Base-by-base conservation (phyloP, 2,113 vertebrate genomes). In the Gasterosteus aculeatus region DNA sequence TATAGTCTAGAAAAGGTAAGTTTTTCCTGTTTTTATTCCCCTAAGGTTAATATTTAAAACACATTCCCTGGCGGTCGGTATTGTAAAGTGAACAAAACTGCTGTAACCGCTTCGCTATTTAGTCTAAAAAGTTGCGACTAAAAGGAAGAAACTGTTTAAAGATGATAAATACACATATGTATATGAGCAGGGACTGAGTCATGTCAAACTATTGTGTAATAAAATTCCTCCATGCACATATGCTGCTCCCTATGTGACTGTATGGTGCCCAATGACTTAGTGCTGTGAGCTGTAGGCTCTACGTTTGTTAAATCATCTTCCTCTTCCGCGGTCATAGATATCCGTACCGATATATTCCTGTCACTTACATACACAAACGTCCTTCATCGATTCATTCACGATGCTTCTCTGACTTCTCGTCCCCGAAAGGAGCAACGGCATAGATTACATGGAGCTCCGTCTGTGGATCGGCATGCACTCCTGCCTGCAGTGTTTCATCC, bases 371-470 rank as follows among this genome's bases (percentile, higher is more conserved):
- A 15, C 51, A 33, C 46, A 7, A 38, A 49, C 14, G 26, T 2
- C 18, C 18, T 62, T 65, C 16, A 33, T 41, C n/a, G 7, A 5
- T 53, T 11, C 22, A 22, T 65, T 53, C 63, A 66, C 31, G n/a
- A 38, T 22, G 12, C 33, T 53, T 58, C 70, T 69, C 41, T 75
- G 10, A 47, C 53, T 12, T 66, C 41, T 60, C 22, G 0, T 19
- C 51, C 41, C 26, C 6, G 35, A 54, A 62, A 99, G 97, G 91
- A 94, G 81, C 80, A 97, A 97, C 1, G 78, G 49, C 47, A 95
- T 99, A 0, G 98, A 99, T 90, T 99, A 99, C 93, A 96, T 99
- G 96, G 98, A 99, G 84, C 96, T 99, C 71, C 97, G 98, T 10
- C 95, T 99, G 83, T 99, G 98, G 97, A 98, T 99, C 1, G 98